phyloP scores from a whole-genome alignment of 2,797 vertebrate species.

The Gymnocypris eckloni region DNA sequence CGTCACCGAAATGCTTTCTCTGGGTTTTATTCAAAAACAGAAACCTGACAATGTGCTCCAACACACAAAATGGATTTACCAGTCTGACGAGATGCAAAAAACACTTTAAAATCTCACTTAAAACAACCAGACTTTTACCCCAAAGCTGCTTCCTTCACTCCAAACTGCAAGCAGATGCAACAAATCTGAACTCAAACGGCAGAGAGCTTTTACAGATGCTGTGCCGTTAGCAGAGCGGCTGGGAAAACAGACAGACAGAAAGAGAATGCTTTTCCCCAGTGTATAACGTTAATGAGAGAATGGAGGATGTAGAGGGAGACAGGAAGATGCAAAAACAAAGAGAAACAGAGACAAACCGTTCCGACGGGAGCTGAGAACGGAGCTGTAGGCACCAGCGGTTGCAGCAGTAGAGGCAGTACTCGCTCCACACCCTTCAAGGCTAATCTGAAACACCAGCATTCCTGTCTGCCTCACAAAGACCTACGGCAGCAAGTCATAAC shows the following conservation, averaged over 20 bases:
- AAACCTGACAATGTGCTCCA: conserved; percentile 18
- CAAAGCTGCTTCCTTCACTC: not conserved
- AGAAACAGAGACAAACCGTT: not conserved
- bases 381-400: conserved; percentile 35
- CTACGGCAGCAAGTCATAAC: conserved; percentile 65
- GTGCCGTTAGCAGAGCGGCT: conserved; percentile 2
- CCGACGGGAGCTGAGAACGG: conserved; percentile 46
- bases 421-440: conserved; percentile 63
- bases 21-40: not conserved
- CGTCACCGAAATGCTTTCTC: not conserved
- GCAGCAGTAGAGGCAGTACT: conserved; percentile 47
- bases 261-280: not conserved
- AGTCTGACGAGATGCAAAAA: not conserved
- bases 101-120: not conserved
- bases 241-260: conserved; percentile 1
- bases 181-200: conserved; percentile 1
- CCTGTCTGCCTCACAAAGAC: conserved; percentile 66
- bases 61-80: conserved; percentile 9
- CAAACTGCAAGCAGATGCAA: not conserved
- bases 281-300: not conserved
- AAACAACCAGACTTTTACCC: not conserved
- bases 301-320: not conserved
- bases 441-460: conserved; percentile 67
- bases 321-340: not conserved
- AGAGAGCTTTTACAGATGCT: not conserved